Evolutionary conservation across 2,113 vertebrate genomes (phyloP).

Genomic region (Odobenus rosmarus): DNA sequence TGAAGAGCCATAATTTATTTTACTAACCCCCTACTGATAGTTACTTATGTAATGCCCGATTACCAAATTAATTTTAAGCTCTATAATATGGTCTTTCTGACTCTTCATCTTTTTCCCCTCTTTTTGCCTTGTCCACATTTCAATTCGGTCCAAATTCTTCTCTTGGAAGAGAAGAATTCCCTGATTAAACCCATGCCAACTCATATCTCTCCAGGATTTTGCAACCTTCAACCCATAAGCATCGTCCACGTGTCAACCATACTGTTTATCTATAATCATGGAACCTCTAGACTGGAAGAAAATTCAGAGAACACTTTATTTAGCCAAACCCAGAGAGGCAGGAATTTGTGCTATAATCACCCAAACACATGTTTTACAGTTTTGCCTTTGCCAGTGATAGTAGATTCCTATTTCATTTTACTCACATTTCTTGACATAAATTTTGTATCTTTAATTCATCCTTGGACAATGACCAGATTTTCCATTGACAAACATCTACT

Average conservation of each 20-base stretch:
- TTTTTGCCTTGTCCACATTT: neutral
- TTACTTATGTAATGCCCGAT: neutral
- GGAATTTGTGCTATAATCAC: neutral
- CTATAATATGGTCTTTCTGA: neutral
- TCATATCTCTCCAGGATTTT: neutral
- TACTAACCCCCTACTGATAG: neutral
- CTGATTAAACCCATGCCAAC: neutral
- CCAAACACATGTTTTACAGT: neutral
- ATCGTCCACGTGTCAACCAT: neutral
- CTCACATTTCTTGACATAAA: neutral
- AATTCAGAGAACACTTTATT: neutral
- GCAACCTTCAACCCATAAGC: accelerated
- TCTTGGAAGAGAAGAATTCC: neutral
- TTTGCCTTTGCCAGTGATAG: neutral
- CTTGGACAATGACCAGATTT: neutral
- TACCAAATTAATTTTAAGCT: neutral
- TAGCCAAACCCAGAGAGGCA: neutral
- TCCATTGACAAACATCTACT: neutral
- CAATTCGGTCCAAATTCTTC: neutral
- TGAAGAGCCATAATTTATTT: neutral
- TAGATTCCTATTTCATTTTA: neutral
- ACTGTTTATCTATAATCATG: neutral
- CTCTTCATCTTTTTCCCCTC: neutral
- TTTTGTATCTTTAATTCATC: neutral
- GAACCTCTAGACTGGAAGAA: neutral